These are phyloP conservation scores for Gavialis gangeticus DNA, from an alignment of 2,113 vertebrate species.

Conservation along the genomic window DNA sequence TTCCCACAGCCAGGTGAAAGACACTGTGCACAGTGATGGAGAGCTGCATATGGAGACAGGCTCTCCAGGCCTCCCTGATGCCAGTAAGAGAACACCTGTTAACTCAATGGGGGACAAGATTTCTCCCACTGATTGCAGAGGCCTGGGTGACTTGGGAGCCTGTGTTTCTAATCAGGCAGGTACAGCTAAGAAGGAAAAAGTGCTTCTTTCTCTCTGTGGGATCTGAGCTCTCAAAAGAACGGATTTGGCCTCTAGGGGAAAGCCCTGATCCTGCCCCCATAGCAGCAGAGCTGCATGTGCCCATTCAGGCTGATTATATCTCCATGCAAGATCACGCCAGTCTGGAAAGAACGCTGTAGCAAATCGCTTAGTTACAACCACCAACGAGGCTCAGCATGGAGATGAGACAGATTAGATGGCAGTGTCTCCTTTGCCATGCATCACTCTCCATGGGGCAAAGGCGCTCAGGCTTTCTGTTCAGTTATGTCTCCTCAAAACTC, in stretches of 20 bases:
- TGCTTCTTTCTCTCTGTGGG: background rate
- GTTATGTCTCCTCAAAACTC: too few relatives aligned
- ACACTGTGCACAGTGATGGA: background rate
- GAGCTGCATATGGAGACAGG: background rate
- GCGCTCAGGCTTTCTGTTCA: too few relatives aligned
- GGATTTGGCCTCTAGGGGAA: background rate
- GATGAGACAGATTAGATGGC: too few relatives aligned
- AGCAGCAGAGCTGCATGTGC: background rate
- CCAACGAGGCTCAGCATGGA: too few relatives aligned
- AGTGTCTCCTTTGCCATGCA: too few relatives aligned
- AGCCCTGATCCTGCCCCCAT: background rate
- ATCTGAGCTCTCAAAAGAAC: background rate
- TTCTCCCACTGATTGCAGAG: background rate
- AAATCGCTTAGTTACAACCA: too few relatives aligned
- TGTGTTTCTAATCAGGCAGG: background rate
- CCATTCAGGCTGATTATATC: too few relatives aligned
- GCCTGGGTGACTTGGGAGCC: background rate
- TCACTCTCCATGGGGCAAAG: too few relatives aligned
- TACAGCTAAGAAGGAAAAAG: background rate
- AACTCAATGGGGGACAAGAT: background rate
- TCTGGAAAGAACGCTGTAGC: too few relatives aligned
- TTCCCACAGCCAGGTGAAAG: background rate
- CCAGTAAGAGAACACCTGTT: background rate
- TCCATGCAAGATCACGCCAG: too few relatives aligned
- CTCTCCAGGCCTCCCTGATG: background rate